Conservation (phyloP, 2,797 vertebrate species). For the Phaenicophaeus curvirostris region DNA sequence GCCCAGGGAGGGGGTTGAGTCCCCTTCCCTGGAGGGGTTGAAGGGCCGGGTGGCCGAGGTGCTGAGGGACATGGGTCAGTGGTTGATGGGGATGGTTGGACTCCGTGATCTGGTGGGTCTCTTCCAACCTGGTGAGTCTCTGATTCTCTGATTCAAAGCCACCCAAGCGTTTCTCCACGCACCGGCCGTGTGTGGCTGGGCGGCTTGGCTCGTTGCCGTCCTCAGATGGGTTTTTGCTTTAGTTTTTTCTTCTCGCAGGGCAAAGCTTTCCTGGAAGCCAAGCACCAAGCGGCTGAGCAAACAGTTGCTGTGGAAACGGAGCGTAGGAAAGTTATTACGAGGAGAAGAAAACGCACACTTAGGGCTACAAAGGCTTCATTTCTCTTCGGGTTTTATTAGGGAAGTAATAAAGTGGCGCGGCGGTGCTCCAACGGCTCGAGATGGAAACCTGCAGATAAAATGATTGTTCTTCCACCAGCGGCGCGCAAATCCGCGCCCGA, state of each 20-base stretch:
- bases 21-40: too few species aligned
- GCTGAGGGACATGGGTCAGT: too few species aligned
- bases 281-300: not conserved
- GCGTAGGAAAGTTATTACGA: not conserved
- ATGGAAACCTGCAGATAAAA: not conserved
- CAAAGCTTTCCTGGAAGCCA: not conserved
- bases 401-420: not conserved
- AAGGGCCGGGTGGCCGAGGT: too few species aligned
- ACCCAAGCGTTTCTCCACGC: accelerated
- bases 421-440: not conserved
- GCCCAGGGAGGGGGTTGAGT: too few species aligned
- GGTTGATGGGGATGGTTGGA: too few species aligned
- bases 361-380: not conserved
- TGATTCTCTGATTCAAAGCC: too few species aligned
- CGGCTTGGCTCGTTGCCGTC: accelerated
- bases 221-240: not conserved
- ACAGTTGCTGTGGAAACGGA: conserved; percentile 54
- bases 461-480: not conserved
- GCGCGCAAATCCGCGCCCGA: accelerated
- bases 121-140: too few species aligned
- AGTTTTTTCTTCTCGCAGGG: not conserved
- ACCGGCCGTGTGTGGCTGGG: accelerated
- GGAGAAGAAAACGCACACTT: not conserved
- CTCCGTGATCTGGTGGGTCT: too few species aligned
- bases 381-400: not conserved